Evolutionary conservation across 2,888 invertebrate genomes (phyloP).

Genomic region (Epistrophe grossulariae): DNA sequence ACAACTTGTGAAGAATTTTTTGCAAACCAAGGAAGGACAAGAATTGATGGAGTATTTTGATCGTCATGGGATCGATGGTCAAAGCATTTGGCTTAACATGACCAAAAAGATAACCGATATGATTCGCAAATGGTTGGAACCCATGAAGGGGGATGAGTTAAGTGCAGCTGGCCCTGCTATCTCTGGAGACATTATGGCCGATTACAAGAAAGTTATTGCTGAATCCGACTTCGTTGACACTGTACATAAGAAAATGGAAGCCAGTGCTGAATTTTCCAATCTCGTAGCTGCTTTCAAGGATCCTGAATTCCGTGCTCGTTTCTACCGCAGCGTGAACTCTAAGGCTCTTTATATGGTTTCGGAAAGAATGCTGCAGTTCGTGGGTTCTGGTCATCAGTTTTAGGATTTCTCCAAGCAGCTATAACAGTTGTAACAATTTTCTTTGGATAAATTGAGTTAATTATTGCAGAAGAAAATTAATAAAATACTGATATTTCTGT

Average conservation of each 20-base stretch:
- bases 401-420: neutral
- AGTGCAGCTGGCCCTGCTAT: neutral
- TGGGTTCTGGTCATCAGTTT: neutral
- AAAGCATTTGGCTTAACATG: neutral
- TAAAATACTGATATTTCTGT: no score
- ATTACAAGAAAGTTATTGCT: neutral
- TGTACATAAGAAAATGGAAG: constrained; percentile 10
- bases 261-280: constrained; percentile 22
- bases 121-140: constrained; percentile 23
- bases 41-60: constrained; percentile 5
- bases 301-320: constrained; percentile 3
- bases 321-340: neutral
- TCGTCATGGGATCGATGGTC: neutral
- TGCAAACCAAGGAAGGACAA: constrained; percentile 8
- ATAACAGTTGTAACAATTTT: neutral
- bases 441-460: neutral
- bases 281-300: constrained; percentile 27
- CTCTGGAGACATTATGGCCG: constrained; percentile 6
- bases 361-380: constrained; percentile 5
- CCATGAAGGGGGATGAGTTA: neutral
- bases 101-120: neutral
- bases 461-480: neutral
- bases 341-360: neutral
- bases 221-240: neutral
- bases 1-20: neutral